phyloP scores from a whole-genome alignment of 2,797 vertebrate species.

The Etheostoma nigrum region DNA sequence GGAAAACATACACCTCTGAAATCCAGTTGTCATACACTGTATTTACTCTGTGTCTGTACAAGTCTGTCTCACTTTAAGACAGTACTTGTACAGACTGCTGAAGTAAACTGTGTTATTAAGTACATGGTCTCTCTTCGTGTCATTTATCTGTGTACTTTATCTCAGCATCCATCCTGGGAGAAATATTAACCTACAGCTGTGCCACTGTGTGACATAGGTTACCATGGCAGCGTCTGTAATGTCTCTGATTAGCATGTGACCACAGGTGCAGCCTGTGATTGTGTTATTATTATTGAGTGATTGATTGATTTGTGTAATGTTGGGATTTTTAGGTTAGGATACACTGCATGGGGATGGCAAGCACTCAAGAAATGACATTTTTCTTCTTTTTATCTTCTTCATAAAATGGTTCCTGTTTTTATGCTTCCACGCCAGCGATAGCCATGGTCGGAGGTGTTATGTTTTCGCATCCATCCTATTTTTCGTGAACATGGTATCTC shows the following conservation, averaged over 20 bases:
- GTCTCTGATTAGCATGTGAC: not conserved
- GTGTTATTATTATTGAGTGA: not conserved
- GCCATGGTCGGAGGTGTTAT: too few species aligned
- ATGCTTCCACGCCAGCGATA: too few species aligned
- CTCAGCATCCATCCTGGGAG: not conserved
- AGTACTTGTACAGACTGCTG: not conserved
- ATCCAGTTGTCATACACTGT: not conserved
- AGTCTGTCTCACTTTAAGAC: not conserved
- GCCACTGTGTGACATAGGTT: not conserved
- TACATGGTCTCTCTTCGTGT: not conserved
- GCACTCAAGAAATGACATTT: too few species aligned
- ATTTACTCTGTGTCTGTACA: slow-evolving; percentile 6
- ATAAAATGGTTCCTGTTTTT: not conserved
- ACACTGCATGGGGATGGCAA: not conserved
- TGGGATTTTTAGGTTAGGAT: not conserved
- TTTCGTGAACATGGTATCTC: too few species aligned
- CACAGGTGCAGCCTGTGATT: not conserved
- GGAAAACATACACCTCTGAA: not conserved
- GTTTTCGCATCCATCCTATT: too few species aligned
- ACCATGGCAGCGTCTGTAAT: not conserved
- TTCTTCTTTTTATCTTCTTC: not conserved
- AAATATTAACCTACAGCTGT: not conserved
- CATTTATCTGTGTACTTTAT: not conserved
- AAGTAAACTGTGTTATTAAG: not conserved
- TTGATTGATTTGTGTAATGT: not conserved